Base-by-base conservation (phyloP, 92 coral and sea anemone genomes). In the Zoanthus gigantus region DNA sequence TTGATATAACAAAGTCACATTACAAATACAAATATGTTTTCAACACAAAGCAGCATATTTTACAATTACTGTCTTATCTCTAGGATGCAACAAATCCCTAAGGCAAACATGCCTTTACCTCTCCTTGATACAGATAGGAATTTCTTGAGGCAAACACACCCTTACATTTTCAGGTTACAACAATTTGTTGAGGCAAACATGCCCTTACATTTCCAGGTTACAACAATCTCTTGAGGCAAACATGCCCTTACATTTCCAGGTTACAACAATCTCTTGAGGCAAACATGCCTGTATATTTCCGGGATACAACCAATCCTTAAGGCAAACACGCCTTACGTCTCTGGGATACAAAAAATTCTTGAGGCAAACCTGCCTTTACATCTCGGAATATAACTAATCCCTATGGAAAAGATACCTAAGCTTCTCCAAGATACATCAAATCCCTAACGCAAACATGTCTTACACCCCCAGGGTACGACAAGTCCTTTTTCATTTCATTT, bases 141-240 rank as follows among this genome's bases (percentile, higher is more conserved):
- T 66, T 66, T 66, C 77, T 53, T 72, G 5, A 42, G 52, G 45
- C 77, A 68, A 68, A 68, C 73, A 68, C 18, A 9, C 50, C 54
- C 13, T 58, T 50, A 7, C 4, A 58, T 58, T 16, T 58, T 4
- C 12, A 4, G 66, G 23, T 13, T 58, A 58, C 66, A 58, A 58
- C 12, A 58, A 58, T 14, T 58, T 58, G 23, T 14, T 58, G 1
- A 58, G 2, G n/a, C 66, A 58, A 58, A 58, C 66, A 14, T 58
- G 66, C 66, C 66, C 14, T 15, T 14, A 58, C 66, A 58, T 58
- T 58, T 14, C 66, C 4, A 18, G 66, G 50, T 6, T 9, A 72
- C 54, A 34, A 34, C 14, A 37, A 14, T 3, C 16, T 31, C 0
- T 30, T 74, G 45, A 45, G 2, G 16, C 29, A 6, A 74, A 74